Evolutionary conservation across 2,113 vertebrate species (phyloP).

Genomic region (Phylloscopus trochilus): DNA sequence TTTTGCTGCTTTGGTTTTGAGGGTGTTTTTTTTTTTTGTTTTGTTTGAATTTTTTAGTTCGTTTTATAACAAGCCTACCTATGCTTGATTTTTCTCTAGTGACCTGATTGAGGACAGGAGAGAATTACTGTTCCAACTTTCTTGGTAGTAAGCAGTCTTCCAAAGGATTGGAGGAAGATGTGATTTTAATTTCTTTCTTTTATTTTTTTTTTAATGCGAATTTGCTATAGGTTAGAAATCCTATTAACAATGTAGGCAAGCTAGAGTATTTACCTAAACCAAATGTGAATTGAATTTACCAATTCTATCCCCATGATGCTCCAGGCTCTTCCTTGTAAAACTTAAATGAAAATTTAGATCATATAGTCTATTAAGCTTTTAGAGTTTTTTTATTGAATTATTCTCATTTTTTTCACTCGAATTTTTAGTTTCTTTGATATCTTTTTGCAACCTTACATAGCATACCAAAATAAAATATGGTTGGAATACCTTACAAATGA

Average conservation of each 20-base stretch:
- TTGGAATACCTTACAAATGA: background rate
- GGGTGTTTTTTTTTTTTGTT: no score
- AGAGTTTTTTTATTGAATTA: background rate
- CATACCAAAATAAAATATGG: background rate
- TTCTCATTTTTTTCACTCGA: background rate
- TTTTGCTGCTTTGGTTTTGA: background rate
- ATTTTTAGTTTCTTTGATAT: background rate
- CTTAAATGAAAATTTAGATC: background rate
- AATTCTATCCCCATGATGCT: accelerated
- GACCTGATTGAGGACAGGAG: background rate
- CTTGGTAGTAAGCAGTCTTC: background rate
- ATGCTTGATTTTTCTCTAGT: background rate
- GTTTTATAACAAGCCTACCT: background rate
- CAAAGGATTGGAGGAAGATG: background rate
- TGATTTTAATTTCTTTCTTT: background rate
- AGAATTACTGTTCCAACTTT: background rate
- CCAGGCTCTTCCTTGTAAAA: background rate
- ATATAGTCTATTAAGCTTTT: background rate
- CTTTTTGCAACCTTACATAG: background rate
- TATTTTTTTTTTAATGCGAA: background rate
- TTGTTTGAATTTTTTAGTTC: background rate
- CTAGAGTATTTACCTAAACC: background rate
- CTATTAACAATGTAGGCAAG: background rate
- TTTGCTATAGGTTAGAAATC: background rate
- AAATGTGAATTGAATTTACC: background rate